Base-by-base conservation (phyloP, 2,113 vertebrate species). In the Bothrops jararaca region DNA sequence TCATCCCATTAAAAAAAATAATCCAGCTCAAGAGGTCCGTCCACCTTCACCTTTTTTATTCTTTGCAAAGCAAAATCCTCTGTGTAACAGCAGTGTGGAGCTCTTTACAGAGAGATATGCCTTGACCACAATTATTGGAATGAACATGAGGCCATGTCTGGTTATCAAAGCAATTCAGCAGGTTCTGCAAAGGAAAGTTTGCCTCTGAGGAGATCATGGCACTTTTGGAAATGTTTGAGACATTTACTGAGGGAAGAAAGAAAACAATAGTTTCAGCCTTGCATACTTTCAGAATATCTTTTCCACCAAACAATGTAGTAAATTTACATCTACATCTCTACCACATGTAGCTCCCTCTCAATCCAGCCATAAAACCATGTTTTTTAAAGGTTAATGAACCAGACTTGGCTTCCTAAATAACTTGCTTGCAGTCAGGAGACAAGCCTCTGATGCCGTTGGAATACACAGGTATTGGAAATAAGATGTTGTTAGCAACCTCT, bases 401-500 rank as follows among this genome's bases (percentile, higher is more conserved):
- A 42, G 74, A 39, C n/a, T 9, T 92, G 93, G 95, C 94, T 92
- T 88, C 92, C 95, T 53, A 96, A 95, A 80, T 92, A 91, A 93
- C 95, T 95, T 94, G 95, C 95, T 96, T 95, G 94, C 93, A 94
- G 94, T 95, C 92, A 94, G 94, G 95, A 95, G 96, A 94, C 95
- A 89, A 95, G 94, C 96, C 94, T 94, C 92, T 88, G 95, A 93
- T 96, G 94, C 94, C 94, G 95, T 96, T 95, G 95, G 95, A 95
- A 94, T 95, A 95, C 96, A 95, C 96, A 96, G 94, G 95, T 96
- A 96, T 96, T 97, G 96, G 96, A 97, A 97, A 96, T 97, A 95
- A 95, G 95, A 95, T 97, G 97, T 96, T 97, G 96, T 97, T 97
- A 97, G 96, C 96, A 97, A 96, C 96, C 74, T 11, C 96, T 91